A percentile compares a stretch with the other conserved stretches of the same genome.
Conservation (phyloP, 2,797 vertebrate genomes). For the Scolopax bukidnonensis region DNA sequence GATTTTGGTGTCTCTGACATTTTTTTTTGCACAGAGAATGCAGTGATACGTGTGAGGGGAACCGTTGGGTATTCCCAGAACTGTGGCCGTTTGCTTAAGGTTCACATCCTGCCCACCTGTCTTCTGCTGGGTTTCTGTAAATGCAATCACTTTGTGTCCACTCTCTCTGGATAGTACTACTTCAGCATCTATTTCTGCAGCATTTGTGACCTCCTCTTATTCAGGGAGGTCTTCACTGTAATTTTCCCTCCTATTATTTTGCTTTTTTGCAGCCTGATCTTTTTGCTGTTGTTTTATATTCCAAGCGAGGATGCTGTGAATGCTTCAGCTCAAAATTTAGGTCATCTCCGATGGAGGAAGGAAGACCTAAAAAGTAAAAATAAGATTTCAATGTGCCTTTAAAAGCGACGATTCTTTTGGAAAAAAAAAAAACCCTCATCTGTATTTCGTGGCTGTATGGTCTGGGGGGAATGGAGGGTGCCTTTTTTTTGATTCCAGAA, state of each 20-base stretch:
- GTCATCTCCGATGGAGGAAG: conserved; percentile 44
- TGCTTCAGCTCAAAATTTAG: conserved; percentile 61
- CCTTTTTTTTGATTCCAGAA: neutral
- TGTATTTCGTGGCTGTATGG: neutral
- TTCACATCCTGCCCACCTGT: conserved; percentile 47
- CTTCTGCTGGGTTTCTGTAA: neutral
- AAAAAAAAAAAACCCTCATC: neutral
- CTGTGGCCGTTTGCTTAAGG: neutral
- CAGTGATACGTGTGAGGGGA: neutral
- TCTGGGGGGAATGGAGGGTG: neutral
- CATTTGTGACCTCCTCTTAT: conserved; percentile 39
- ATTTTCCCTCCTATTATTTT: conserved; percentile 57
- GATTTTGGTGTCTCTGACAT: neutral
- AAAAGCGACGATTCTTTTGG: conserved; percentile 22
- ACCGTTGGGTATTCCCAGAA: conserved; percentile 23
- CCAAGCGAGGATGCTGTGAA: conserved; percentile 28
- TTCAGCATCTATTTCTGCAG: conserved; percentile 43
- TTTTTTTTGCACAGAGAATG: neutral
- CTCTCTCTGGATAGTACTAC: conserved; percentile 3
- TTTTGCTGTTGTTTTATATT: conserved; percentile 61
- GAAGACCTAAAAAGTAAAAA: conserved; percentile 60
- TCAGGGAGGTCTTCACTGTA: conserved; percentile 41
- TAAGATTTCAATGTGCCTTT: conserved; percentile 36
- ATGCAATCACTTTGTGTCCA: conserved; percentile 8
- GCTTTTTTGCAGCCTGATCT: conserved; percentile 42